A percentile compares a stretch with the other conserved stretches of the same genome.
These are phyloP conservation scores for Myotis vivesi DNA, from an alignment of 2,797 vertebrate genomes.

Conservation along the genomic window DNA sequence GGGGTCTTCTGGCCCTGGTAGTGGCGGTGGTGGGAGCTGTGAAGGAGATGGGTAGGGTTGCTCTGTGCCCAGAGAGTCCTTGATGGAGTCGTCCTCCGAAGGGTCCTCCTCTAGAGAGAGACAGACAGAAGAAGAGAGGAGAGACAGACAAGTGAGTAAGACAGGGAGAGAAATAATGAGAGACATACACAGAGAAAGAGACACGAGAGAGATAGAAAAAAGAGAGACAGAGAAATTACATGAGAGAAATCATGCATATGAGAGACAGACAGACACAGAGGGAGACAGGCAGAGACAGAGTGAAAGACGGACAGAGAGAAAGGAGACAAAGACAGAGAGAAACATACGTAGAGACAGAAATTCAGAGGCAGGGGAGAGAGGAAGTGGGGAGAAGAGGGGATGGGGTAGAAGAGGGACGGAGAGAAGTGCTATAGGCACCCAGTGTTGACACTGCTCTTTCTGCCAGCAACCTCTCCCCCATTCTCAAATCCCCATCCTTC, in stretches of 20 bases:
- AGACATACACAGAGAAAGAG: not conserved
- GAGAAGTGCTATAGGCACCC: not conserved
- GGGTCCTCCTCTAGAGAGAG: slow-evolving; percentile 90
- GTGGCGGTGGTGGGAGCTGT: slow-evolving; percentile 74
- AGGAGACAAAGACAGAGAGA: not conserved
- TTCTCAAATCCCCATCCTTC: not conserved
- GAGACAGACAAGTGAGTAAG: not conserved
- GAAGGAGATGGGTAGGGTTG: slow-evolving; percentile 90
- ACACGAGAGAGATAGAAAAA: not conserved
- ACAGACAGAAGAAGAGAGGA: not conserved
- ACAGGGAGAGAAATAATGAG: not conserved
- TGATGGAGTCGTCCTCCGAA: slow-evolving; percentile 88
- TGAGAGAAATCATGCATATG: not conserved
- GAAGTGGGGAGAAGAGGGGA: too few species aligned
- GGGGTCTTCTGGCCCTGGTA: slow-evolving; percentile 80
- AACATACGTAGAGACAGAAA: not conserved
- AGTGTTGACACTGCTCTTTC: rapidly evolving
- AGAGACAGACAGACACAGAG: not conserved
- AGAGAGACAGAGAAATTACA: not conserved
- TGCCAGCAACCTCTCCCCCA: not conserved
- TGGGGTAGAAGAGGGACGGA: too few species aligned
- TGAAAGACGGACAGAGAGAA: not conserved
- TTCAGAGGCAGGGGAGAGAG: not conserved
- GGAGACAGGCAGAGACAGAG: not conserved
- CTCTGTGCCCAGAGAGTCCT: slow-evolving; percentile 86